Evolutionary conservation across 1,140 invertebrate species (phyloP), one percentile per base, ranked within the genome.

Genomic region (Eueides isabella): DNA sequence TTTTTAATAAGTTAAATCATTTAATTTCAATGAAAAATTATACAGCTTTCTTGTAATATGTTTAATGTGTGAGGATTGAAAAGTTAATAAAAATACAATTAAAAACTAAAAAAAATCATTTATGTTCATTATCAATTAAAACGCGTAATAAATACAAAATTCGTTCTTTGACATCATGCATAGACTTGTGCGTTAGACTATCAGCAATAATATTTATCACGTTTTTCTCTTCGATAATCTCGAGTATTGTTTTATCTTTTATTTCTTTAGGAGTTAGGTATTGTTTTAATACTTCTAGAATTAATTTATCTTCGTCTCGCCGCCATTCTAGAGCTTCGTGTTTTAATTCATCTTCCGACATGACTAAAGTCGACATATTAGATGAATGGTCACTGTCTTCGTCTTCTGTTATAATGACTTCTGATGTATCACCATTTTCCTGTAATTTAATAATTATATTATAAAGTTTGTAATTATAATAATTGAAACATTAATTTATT

Each of bases 301-400:
- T 85, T 5, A 83, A 41, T 80, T 89, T 92, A 62, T 92, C 90
- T 78, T 92, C 90, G 0, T 91, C 85, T 68, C 88, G 80, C n/a
- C 78, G 86, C 90, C 90, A 92, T 19, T 91, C 88, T 0, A 71
- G 38, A 0, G 61, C 11, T 75, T 90, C 88, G 1, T 65, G 61
- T 77, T 90, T 87, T 2, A 88, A 55, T 16, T 86, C 82, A 0
- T 85, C 83, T 12, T 87, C 85, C 3, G 81, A 81, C 35, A 83
- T 78, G 6, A 83, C 63, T 31, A 66, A 48, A 64, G 71, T 69
- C 1, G 74, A 69, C 55, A 61, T 74, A 9, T 69, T 33, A 11
- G 63, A 61, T 12, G 77, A 16, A 3, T 64, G 55, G 6, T 71
- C 63, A 62, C 55, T 74, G 1, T 38, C 74, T 19, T 67, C 38